These are phyloP conservation scores for Saguinus imperator DNA, from an alignment of 2,113 vertebrate species.

Conservation along the genomic window DNA sequence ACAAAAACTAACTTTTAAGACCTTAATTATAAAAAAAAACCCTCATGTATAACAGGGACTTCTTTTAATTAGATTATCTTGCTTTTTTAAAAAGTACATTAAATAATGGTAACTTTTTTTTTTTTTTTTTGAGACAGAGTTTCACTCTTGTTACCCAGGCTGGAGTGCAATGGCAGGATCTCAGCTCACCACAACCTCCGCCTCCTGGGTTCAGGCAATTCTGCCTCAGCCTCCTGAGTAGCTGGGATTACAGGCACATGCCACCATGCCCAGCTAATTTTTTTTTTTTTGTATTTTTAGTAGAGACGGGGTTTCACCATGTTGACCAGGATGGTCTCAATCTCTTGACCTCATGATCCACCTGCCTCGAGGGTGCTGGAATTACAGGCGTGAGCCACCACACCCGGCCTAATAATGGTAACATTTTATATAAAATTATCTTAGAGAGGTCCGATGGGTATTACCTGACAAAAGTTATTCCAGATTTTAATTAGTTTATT, in stretches of 20 bases:
- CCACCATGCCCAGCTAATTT: neutral
- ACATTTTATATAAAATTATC: neutral
- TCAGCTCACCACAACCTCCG: too few species aligned
- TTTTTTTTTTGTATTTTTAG: neutral
- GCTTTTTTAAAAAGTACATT: neutral
- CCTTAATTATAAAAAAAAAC: neutral
- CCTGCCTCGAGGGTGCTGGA: too few species aligned
- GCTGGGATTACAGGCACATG: too few species aligned
- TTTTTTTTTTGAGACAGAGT: too few species aligned
- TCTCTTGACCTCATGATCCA: too few species aligned
- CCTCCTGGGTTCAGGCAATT: too few species aligned
- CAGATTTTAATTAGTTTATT: neutral
- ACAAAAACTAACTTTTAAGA: neutral
- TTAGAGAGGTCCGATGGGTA: neutral
- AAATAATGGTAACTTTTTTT: neutral
- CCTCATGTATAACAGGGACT: neutral
- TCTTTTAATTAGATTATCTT: neutral
- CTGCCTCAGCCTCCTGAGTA: too few species aligned
- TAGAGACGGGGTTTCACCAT: too few species aligned
- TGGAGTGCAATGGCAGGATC: too few species aligned
- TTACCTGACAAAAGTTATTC: constrained; percentile 1
- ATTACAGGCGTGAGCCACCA: too few species aligned
- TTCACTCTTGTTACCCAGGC: too few species aligned
- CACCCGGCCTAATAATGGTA: neutral
- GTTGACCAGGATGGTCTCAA: too few species aligned